Conservation (phyloP, 2,113 vertebrate genomes). For the Plotosus lineatus region DNA sequence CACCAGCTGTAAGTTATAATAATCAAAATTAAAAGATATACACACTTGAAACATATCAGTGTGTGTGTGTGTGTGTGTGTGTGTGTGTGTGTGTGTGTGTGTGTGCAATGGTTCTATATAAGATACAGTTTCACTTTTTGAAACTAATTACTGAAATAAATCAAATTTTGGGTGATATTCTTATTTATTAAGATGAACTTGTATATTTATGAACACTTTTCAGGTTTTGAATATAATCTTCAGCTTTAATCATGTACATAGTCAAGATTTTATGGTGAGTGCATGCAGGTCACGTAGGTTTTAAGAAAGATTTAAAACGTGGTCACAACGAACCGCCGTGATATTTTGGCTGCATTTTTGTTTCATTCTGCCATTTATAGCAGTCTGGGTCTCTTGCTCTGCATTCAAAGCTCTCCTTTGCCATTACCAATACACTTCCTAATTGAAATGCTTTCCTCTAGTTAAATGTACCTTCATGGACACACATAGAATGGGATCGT, state of each 20-base stretch:
- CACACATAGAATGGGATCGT: slow-evolving; percentile 57
- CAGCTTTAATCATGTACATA: neutral
- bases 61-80: no score
- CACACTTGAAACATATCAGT: no score
- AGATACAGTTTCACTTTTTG: no score
- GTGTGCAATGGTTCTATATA: no score
- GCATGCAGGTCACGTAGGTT: neutral
- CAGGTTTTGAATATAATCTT: neutral
- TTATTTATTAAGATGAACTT: no score
- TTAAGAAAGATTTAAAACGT: slow-evolving; percentile 37
- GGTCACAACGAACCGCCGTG: neutral
- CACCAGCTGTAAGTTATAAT: no score
- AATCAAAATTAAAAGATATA: no score
- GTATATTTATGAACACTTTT: neutral
- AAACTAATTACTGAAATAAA: no score
- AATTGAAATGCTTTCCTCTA: slow-evolving; percentile 69
- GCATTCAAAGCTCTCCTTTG: slow-evolving; percentile 59
- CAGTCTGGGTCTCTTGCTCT: slow-evolving; percentile 41
- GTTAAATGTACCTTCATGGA: slow-evolving; percentile 67
- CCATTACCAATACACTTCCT: slow-evolving; percentile 66
- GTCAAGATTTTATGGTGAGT: neutral
- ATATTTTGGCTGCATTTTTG: slow-evolving; percentile 19
- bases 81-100: no score
- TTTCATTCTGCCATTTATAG: slow-evolving; percentile 28
- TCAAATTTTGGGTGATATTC: no score